Base-by-base conservation (phyloP, 2,797 vertebrate species). In the Helicolenus hilgendorfi region DNA sequence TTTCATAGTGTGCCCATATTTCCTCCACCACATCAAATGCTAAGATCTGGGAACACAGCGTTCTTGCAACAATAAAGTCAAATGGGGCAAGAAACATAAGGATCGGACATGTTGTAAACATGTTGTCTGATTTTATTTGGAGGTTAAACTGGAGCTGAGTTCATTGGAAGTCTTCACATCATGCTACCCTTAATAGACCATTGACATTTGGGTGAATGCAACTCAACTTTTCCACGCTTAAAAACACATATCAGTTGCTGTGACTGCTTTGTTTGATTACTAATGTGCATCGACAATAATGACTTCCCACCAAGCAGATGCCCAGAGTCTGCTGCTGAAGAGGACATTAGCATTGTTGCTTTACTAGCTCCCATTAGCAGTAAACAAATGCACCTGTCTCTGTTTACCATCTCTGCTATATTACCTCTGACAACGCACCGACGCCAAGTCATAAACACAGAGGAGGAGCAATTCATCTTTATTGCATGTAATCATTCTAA, bases 321-420 rank as follows among this genome's bases (percentile, higher is more conserved):
- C 93, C 92, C 84, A 87, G 84, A 95, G 85, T 95, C 90, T 93
- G 86, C 88, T 86, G 82, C 95, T 94, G 91, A 92, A 93, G 94
- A 94, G 93, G 92, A 93, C 95, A 95, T 96, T 96, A 95, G 94
- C 94, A 93, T 92, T 94, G 92, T 95, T 90, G 93, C 94, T 95
- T 96, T 95, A 95, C 95, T 95, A 93, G 94, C 92, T 92, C 93
- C 93, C 93, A 96, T 96, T 96, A 96, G 87, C 91, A 87, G 91
- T 96, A 96, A 97, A 95, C 95, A 96, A 97, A 96, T 95, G 95
- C 95, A 97, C 95, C 96, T 97, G 96, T 96, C 94, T 95, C 90
- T 95, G 93, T 96, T 96, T 96, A 96, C 96, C 93, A 92, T 94
- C 93, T 88, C 92, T 89, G 91, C 94, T 95, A 92, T 96, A 96